Base-by-base conservation (phyloP, 1,140 invertebrate genomes). In the Drosophila mojavensis region DNA sequence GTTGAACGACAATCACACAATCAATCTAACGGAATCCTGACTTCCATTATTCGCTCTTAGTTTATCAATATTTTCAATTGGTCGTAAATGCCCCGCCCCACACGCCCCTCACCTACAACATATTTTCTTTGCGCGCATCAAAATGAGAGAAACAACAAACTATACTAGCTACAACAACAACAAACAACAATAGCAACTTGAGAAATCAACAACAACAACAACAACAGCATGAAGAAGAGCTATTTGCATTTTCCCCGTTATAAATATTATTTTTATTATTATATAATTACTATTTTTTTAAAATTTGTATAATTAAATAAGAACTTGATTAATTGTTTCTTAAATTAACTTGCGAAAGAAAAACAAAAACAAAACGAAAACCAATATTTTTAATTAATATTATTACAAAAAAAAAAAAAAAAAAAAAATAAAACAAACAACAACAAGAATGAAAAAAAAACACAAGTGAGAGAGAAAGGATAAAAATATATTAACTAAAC, bases 261-360 rank as follows among this genome's bases (percentile, higher is more conserved):
- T 88, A 83, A 82, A 88, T 82, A 82, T 88, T 79, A 79, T 85
- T 85, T 85, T 85, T 85, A 85, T 86, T 86, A 86, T 88, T 86
- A 86, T 88, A 88, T 86, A 86, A 82, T 82, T 86, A 86, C 75
- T 85, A 85, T 85, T 85, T 85, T 85, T 85, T 85, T 85, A 81
- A 81, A 84, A 84, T 81, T 85, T 85, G 82, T 85, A 86, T 85
- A 86, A 85, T 86, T 82, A 86, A 86, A 81, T 86, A 86, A 86
- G 82, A 83, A 79, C 80, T 81, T 86, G 82, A 86, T 86, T 79
- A 66, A 86, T 81, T 86, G 82, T 85, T 85, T 85, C 82, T 81
- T 85, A 81, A 86, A 86, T 66, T 85, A 81, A 85, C 82, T 86
- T 85, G 78, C 74, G 71, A 81, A 74, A 79, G 64, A 81, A 69